A percentile compares a stretch with the other conserved stretches of the same genome.
Conservation (phyloP, 2,113 vertebrate genomes). For the Nestor notabilis region DNA sequence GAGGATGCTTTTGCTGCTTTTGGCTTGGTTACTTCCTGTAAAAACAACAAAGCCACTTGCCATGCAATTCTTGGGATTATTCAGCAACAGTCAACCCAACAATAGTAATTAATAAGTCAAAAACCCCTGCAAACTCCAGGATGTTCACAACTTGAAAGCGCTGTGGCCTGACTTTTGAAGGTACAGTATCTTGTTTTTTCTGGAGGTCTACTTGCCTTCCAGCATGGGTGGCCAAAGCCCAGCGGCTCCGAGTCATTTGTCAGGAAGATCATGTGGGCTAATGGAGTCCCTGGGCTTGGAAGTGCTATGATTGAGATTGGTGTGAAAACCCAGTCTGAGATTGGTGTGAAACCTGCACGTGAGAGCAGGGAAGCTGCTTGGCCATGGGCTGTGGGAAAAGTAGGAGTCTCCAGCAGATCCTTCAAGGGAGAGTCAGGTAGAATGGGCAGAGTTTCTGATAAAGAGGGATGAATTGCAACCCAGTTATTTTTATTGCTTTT, state of each 20-base stretch:
- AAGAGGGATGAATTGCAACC: not conserved
- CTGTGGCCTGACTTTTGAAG: not conserved
- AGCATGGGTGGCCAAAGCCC: not conserved
- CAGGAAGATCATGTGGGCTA: not conserved
- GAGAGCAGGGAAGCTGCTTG: not conserved
- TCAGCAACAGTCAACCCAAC: not conserved
- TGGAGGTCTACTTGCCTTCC: not conserved
- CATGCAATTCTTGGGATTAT: not conserved
- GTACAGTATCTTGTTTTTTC: not conserved
- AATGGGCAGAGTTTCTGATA: not conserved
- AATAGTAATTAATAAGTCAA: not conserved
- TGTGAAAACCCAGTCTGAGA: accelerated
- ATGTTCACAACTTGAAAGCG: not conserved
- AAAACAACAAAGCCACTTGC: not conserved
- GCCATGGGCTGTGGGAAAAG: too few relatives aligned
- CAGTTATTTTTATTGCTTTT: not conserved
- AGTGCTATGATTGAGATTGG: accelerated
- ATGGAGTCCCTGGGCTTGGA: accelerated
- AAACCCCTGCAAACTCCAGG: not conserved
- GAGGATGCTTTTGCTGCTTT: constrained; percentile 34
- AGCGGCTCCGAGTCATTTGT: accelerated
- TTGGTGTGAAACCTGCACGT: accelerated
- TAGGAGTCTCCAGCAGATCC: not conserved
- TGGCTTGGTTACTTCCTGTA: constrained; percentile 30
- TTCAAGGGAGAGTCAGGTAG: not conserved